These are phyloP conservation scores for Orthosia gracilis DNA, from an alignment of 2,888 invertebrate species.

Conservation along the genomic window DNA sequence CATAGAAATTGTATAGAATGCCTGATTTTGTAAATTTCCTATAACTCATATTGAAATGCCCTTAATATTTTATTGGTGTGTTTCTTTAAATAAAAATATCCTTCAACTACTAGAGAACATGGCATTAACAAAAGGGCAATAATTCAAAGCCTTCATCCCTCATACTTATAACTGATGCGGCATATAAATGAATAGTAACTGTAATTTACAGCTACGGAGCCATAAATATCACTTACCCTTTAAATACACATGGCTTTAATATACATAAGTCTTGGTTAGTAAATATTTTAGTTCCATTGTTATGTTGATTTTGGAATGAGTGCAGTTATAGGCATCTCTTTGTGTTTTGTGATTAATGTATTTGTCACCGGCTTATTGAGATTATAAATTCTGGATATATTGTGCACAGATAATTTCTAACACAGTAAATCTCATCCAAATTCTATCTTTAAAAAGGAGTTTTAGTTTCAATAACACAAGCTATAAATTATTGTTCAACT, in stretches of 20 bases:
- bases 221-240: slow-evolving; percentile 46
- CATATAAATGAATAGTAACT: slow-evolving; percentile 40
- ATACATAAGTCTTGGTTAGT: slow-evolving; percentile 33
- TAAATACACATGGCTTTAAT: slow-evolving; percentile 28
- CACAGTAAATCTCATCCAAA: too few relatives aligned
- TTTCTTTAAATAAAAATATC: neutral
- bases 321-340: neutral
- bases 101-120: slow-evolving; percentile 18
- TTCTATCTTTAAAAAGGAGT: too few relatives aligned
- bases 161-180: slow-evolving; percentile 40
- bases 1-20: too few relatives aligned
- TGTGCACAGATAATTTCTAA: too few relatives aligned
- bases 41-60: neutral
- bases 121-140: slow-evolving; percentile 3
- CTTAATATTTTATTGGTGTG: neutral
- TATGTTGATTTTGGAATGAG: slow-evolving; percentile 8
- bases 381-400: too few relatives aligned
- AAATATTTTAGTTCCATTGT: slow-evolving; percentile 23
- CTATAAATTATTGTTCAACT: too few relatives aligned
- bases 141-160: slow-evolving; percentile 19
- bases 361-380: neutral
- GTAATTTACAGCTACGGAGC: slow-evolving; percentile 33
- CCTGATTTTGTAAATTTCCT: too few relatives aligned
- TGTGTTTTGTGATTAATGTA: neutral
- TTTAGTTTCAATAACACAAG: too few relatives aligned